Conservation (phyloP, 2,113 vertebrate genomes). For the Rafetus swinhoei region DNA sequence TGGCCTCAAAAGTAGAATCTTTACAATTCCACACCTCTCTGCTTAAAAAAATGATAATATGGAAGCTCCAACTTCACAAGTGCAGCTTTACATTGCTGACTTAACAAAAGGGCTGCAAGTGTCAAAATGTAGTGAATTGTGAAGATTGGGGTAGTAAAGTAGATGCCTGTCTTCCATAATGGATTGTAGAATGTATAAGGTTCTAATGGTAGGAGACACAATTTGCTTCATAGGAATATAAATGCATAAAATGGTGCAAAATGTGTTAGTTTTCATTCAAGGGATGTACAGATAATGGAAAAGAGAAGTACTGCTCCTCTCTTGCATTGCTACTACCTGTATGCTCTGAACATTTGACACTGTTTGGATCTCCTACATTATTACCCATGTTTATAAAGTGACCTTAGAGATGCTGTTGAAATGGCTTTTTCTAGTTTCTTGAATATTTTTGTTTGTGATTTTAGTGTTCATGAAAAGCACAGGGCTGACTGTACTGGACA, state of each 20-base stretch:
- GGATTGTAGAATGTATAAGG: not conserved
- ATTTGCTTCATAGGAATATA: not conserved
- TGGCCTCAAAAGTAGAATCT: constrained; percentile 27
- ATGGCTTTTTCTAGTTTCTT: not conserved
- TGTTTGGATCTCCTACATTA: not conserved
- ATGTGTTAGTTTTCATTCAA: not conserved
- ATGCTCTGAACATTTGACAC: not conserved
- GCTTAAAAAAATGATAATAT: constrained; percentile 20
- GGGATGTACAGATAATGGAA: not conserved
- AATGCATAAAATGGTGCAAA: not conserved
- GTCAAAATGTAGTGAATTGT: constrained; percentile 40
- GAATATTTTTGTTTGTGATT: not conserved
- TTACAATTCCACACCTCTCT: not conserved
- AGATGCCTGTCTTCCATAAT: not conserved
- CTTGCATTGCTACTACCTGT: not conserved
- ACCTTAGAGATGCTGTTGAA: not conserved
- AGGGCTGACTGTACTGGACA: not conserved
- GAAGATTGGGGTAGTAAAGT: constrained; percentile 28
- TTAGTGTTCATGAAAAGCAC: not conserved
- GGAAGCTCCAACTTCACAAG: constrained; percentile 53
- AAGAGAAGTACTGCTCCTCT: not conserved
- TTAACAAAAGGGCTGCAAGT: constrained; percentile 51
- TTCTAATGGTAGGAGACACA: not conserved
- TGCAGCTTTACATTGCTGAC: constrained; percentile 54
- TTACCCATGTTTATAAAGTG: not conserved